phyloP scores from a whole-genome alignment of 1,140 invertebrate species.

The Seison nebaliae region DNA sequence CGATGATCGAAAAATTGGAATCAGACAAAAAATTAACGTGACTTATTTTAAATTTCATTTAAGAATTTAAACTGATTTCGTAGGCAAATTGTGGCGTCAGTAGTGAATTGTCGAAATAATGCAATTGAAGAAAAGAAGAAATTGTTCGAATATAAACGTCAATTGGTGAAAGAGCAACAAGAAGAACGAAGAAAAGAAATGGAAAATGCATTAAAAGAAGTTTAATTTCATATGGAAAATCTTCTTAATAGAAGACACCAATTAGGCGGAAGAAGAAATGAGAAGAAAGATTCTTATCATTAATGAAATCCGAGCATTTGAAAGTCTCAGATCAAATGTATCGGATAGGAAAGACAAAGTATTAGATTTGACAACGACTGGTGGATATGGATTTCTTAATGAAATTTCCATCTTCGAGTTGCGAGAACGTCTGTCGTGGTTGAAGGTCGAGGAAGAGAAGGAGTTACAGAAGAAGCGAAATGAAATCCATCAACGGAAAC shows the following conservation, averaged over 20 bases:
- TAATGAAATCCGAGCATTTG: slow-evolving; percentile 25
- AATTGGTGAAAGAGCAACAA: slow-evolving; percentile 5
- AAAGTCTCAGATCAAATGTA: slow-evolving; percentile 18
- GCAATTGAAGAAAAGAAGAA: slow-evolving; percentile 23
- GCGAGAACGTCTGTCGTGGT: slow-evolving; percentile 20
- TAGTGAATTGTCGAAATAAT: slow-evolving; percentile 20
- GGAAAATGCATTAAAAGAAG: slow-evolving; percentile 4
- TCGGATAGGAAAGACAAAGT: slow-evolving; percentile 22
- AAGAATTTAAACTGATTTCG: too few species aligned
- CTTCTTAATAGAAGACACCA: neutral
- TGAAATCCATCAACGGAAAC: slow-evolving; percentile 22
- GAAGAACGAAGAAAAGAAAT: slow-evolving; percentile 3
- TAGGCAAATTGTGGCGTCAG: too few species aligned
- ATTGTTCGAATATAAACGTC: slow-evolving; percentile 18
- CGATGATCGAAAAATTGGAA: slow-evolving; percentile 5
- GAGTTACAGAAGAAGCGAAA: slow-evolving; percentile 22
- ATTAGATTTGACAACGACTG: slow-evolving; percentile 22
- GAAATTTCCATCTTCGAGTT: slow-evolving; percentile 29
- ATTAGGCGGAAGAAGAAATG: slow-evolving; percentile 26
- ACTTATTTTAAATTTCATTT: slow-evolving; percentile 8
- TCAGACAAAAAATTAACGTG: slow-evolving; percentile 2
- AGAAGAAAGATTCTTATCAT: slow-evolving; percentile 24
- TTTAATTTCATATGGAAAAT: neutral
- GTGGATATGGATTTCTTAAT: slow-evolving; percentile 22
- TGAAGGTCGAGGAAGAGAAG: slow-evolving; percentile 20